A percentile compares a stretch with the other conserved stretches of the same genome.
Evolutionary conservation across 2,797 vertebrate species (phyloP).

Genomic region (Serranus cabrilla): DNA sequence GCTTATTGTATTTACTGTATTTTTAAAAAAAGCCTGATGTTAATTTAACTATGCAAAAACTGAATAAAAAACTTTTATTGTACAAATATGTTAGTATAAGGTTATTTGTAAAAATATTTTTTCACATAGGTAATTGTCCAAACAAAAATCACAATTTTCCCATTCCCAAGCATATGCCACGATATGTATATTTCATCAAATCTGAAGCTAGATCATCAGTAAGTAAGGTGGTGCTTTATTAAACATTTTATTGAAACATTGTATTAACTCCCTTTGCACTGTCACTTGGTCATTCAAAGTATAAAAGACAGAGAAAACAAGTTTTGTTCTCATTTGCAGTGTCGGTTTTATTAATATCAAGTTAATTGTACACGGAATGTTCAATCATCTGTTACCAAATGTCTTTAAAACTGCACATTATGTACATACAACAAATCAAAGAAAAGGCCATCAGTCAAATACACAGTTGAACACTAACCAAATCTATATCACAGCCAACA

Average conservation of each 20-base stretch:
- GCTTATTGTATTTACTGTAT: neutral
- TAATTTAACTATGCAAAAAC: neutral
- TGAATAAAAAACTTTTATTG: neutral
- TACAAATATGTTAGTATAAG: neutral
- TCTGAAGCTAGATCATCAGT: neutral
- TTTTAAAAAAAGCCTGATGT: neutral
- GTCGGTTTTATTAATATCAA: conserved; percentile 4
- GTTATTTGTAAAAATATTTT: neutral
- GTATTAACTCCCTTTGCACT: neutral
- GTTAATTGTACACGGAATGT: neutral
- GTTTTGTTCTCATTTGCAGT: neutral
- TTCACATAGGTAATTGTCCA: no score
- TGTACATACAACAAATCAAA: neutral
- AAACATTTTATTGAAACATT: neutral
- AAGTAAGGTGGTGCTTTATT: no score
- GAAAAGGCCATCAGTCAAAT: neutral
- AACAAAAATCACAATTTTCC: neutral
- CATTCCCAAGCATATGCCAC: neutral
- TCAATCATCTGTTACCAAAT: neutral
- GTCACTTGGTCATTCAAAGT: neutral
- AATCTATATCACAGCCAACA: neutral
- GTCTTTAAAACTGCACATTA: neutral
- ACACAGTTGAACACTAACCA: neutral
- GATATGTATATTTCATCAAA: neutral
- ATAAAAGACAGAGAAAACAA: neutral